These are phyloP conservation scores for Petaurus breviceps DNA, from an alignment of 2,113 vertebrate species.

Conservation along the genomic window DNA sequence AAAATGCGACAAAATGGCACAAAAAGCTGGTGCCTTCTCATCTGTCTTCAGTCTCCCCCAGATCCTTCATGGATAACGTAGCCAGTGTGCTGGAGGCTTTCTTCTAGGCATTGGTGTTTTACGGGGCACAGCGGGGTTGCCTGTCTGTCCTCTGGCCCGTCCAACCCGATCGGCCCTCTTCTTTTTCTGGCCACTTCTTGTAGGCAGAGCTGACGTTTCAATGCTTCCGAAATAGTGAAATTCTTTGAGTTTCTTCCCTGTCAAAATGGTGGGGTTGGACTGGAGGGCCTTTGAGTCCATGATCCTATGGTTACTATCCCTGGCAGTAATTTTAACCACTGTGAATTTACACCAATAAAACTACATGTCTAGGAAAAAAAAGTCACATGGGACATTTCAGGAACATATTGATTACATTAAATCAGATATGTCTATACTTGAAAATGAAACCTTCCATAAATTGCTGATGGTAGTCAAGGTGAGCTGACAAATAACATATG, in stretches of 20 bases:
- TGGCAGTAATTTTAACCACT: neutral
- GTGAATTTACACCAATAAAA: neutral
- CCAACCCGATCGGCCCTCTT: neutral
- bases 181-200: neutral
- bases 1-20: neutral
- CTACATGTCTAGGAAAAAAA: neutral
- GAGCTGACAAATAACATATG: neutral
- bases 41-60: neutral
- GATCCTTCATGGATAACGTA: neutral
- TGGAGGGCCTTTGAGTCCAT: neutral
- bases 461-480: neutral
- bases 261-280: neutral
- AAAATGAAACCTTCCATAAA: neutral
- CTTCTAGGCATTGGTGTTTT: neutral
- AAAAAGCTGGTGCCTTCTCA: neutral
- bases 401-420: neutral
- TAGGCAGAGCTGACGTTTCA: neutral
- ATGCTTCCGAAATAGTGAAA: neutral
- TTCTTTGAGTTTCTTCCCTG: neutral
- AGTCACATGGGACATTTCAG: accelerated
- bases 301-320: neutral
- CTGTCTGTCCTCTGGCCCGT: neutral
- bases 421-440: neutral
- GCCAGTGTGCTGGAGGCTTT: neutral
- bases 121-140: neutral